Percentiles rank a stretch among this genome's conserved stretches.
Evolutionary conservation across 2,888 invertebrate genomes (phyloP).

Genomic region (Sphaerophoria rueppellii): DNA sequence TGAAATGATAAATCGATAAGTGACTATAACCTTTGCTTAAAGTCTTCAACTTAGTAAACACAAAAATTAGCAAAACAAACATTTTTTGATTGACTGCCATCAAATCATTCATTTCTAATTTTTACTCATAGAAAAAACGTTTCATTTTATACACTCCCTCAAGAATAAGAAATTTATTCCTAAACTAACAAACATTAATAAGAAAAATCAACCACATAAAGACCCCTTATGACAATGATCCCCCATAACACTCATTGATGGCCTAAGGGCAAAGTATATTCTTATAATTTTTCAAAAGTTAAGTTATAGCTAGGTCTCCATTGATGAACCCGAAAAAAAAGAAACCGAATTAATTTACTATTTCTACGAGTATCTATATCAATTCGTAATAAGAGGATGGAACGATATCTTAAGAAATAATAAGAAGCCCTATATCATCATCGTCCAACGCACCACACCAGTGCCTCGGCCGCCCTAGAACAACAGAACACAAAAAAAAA

Average conservation of each 20-base stretch:
- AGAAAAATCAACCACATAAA: neutral
- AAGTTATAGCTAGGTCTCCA: slow-evolving; percentile 11
- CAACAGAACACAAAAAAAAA: no score
- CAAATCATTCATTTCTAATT: neutral
- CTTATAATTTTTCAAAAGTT: neutral
- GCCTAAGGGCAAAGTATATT: neutral
- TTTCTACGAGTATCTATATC: neutral
- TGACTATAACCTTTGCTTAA: neutral
- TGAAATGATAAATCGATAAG: neutral
- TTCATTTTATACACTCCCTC: neutral
- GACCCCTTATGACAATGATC: slow-evolving; percentile 16
- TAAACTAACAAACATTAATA: neutral
- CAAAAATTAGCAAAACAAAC: neutral
- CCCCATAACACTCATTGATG: slow-evolving; percentile 10
- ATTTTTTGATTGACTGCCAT: neutral
- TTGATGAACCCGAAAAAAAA: neutral
- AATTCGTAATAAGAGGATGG: neutral
- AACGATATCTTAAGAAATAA: neutral
- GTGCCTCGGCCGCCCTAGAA: neutral
- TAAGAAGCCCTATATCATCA: slow-evolving; percentile 3
- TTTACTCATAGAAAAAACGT: neutral
- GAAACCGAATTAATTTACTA: slow-evolving; percentile 8
- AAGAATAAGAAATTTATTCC: neutral
- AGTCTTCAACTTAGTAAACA: neutral
- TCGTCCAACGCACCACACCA: neutral